A percentile compares a stretch with the other conserved stretches of the same genome.
Evolutionary conservation across 2,113 vertebrate species (phyloP).

Genomic region (Empidonax traillii): DNA sequence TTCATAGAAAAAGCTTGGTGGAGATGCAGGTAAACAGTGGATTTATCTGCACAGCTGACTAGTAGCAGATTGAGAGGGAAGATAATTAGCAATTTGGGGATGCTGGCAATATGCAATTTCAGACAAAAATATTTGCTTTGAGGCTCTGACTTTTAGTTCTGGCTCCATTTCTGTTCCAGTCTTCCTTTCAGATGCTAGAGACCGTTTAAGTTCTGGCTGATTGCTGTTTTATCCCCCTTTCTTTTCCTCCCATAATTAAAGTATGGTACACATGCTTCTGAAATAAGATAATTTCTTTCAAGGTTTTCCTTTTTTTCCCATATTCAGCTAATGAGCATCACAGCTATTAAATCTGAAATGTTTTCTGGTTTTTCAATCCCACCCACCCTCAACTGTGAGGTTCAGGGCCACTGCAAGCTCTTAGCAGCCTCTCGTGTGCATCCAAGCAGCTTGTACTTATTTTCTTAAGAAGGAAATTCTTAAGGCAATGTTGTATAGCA

Average conservation of each 20-base stretch:
- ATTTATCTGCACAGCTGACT: not conserved
- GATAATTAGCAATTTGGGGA: not conserved
- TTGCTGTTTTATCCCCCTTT: not conserved
- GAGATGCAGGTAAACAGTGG: not conserved
- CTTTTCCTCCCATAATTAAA: not conserved
- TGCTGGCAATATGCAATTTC: not conserved
- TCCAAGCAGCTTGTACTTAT: not conserved
- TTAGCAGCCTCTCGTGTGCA: not conserved
- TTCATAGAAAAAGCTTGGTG: not conserved
- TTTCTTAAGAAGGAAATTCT: not conserved
- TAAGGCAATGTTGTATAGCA: not conserved
- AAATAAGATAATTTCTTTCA: not conserved
- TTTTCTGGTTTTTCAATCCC: not conserved
- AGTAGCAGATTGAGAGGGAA: not conserved
- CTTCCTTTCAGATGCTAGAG: not conserved
- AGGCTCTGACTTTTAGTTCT: not conserved
- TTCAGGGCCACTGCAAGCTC: not conserved
- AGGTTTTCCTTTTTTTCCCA: not conserved
- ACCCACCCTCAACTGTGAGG: not conserved
- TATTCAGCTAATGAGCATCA: not conserved
- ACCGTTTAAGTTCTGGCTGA: not conserved
- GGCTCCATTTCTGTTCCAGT: not conserved
- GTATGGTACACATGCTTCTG: not conserved
- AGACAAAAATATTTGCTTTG: slow-evolving; percentile 21
- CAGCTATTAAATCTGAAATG: not conserved